Percentiles rank a stretch among this genome's conserved stretches.
phyloP scores from a whole-genome alignment of 2,113 vertebrate genomes.

The Atrichornis clamosus region DNA sequence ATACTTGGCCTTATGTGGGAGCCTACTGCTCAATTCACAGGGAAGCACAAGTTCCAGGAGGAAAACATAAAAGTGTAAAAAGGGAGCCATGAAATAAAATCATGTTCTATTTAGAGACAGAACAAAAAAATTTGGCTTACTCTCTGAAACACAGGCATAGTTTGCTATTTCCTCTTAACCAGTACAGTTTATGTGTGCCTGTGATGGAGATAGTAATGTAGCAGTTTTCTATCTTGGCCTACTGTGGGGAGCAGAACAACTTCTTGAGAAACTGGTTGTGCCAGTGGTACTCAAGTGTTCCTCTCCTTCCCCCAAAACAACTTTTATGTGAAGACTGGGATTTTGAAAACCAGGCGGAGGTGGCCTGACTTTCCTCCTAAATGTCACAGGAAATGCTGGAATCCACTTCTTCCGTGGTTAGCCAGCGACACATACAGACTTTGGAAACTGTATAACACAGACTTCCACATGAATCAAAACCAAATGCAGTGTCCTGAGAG shows the following conservation, averaged over 20 bases:
- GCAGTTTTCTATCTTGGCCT: background rate
- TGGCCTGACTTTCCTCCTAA: constrained; percentile 21
- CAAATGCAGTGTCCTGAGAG: constrained; percentile 3
- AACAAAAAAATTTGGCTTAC: background rate
- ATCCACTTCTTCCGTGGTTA: background rate
- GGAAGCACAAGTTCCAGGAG: background rate
- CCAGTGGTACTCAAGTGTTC: background rate
- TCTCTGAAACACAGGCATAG: background rate
- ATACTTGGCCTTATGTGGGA: background rate
- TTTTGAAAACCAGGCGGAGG: constrained; percentile 18
- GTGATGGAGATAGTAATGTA: background rate
- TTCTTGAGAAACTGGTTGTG: background rate
- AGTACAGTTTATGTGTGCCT: background rate
- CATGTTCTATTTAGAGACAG: background rate
- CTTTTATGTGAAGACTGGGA: constrained; percentile 45
- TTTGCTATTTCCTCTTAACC: constrained; percentile 27
- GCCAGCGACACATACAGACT: background rate
- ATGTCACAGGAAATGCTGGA: constrained; percentile 47
- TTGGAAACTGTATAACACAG: background rate
- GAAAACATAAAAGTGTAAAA: background rate
- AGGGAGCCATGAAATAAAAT: background rate
- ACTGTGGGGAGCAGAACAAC: background rate
- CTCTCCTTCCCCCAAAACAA: constrained; percentile 11
- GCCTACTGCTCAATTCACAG: background rate
- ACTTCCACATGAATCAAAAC: constrained; percentile 6